Conservation (phyloP, 2,888 invertebrate genomes). For the Synanthedon tipuliformis region DNA sequence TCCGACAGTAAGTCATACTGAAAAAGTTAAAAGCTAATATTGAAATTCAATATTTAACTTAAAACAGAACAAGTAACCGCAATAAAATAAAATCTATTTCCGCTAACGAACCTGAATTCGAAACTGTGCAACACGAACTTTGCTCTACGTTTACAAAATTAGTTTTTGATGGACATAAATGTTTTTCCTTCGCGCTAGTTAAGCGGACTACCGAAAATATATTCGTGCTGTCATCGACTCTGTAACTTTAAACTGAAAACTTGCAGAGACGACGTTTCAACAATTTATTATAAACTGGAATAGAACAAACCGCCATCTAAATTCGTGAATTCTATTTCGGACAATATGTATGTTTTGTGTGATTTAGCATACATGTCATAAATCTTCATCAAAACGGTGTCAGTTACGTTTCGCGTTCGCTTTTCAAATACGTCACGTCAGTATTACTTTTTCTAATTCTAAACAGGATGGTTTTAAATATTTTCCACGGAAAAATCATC, state of each 20-base stretch:
- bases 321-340: constrained; percentile 28
- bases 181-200: constrained; percentile 46
- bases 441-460: too few relatives aligned
- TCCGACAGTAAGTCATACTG: too few relatives aligned
- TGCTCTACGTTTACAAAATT: constrained; percentile 32
- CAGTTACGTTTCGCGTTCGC: constrained; percentile 1
- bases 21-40: too few relatives aligned
- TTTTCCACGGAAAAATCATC: too few relatives aligned
- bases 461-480: too few relatives aligned
- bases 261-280: constrained; percentile 31
- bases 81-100: constrained; percentile 6
- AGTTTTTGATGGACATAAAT: constrained; percentile 49
- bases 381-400: constrained; percentile 48
- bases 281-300: constrained; percentile 44
- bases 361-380: constrained; percentile 44
- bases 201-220: constrained; percentile 43
- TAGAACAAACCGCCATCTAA: constrained; percentile 25
- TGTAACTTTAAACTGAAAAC: constrained; percentile 58
- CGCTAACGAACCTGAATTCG: constrained; percentile 16
- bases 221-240: constrained; percentile 35
- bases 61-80: neutral
- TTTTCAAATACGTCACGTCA: neutral
- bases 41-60: neutral
- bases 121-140: constrained; percentile 12
- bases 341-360: constrained; percentile 33